A percentile compares a stretch with the other conserved stretches of the same genome.
These are phyloP conservation scores for Rattus rattus DNA, from an alignment of 2,113 vertebrate genomes.

Conservation along the genomic window DNA sequence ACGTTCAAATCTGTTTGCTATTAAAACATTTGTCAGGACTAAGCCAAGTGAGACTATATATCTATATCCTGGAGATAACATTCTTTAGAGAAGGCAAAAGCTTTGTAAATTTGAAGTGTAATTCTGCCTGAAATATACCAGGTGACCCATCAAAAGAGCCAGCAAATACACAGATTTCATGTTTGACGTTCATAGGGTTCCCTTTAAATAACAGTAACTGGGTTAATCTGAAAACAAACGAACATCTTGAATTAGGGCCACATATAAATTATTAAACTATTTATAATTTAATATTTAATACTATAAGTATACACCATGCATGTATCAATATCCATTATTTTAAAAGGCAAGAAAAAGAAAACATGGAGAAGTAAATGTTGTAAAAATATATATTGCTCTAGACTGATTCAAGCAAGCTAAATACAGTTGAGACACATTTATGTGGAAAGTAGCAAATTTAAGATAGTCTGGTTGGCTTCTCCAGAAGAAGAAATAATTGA, in stretches of 20 bases:
- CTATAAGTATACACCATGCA: background rate
- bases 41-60: background rate
- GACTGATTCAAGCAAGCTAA: background rate
- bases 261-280: constrained; percentile 13
- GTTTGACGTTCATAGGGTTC: background rate
- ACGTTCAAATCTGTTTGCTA: background rate
- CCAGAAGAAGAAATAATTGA: background rate
- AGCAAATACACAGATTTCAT: background rate
- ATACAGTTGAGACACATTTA: background rate
- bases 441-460: background rate
- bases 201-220: background rate
- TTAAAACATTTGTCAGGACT: background rate
- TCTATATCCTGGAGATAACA: background rate
- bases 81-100: background rate
- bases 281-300: constrained; percentile 3
- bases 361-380: background rate
- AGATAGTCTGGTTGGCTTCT: background rate
- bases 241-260: background rate
- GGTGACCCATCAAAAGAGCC: background rate
- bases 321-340: background rate
- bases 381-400: constrained; percentile 7
- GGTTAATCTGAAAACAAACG: background rate
- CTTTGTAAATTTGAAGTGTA: background rate
- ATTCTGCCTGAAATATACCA: background rate
- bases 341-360: background rate